Base-by-base conservation (phyloP, 1,140 invertebrate genomes). In the Alviniconcha marisindica region DNA sequence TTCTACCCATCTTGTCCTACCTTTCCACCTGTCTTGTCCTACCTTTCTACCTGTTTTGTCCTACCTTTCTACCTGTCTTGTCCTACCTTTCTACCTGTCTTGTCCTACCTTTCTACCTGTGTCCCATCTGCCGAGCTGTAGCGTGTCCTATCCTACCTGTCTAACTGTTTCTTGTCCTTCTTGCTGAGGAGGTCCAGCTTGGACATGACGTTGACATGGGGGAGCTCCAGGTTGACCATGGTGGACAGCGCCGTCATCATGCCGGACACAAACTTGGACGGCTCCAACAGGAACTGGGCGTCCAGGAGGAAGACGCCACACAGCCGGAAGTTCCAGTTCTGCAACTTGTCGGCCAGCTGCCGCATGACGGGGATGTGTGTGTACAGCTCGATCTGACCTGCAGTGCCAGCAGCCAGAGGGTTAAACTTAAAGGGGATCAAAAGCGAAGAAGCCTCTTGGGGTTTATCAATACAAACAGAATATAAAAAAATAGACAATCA, bases 231-330 rank as follows among this genome's bases (percentile, higher is more conserved):
- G 92, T 98, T 98, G 24, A 99, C 96, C 98, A 99, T 99, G 0
- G 98, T 96, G 89, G 97, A 98, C 15, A 99, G 94, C 0, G 99
- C 97, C 38, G 97, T 96, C 95, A 99, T 96, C 38, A 98, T 96
- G 0, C 98, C 96, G 36, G 98, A 98, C 74, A 99, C 94, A 94
- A 99, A 99, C 92, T 99, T 99, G 0, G 97, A 95, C 0, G 97
- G 95, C 93, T 99, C 98, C 3, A 99, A 95, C 95, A 99, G 97
- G 92, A 99, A 99, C 92, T 99, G 98, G 44, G 98, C 97, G 92
- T 99, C 99, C 1, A 99, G 93, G 28, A 99, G 93, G 92, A 98
- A 99, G 0, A 99, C 96, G 2, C 95, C 96, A 94, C 98, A 99
- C 38, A 99, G 94, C 82, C 96, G 95, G 90, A 99, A 99, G 93